phyloP scores from a whole-genome alignment of 1,140 invertebrate genomes.

The Adoxophyes honmai region DNA sequence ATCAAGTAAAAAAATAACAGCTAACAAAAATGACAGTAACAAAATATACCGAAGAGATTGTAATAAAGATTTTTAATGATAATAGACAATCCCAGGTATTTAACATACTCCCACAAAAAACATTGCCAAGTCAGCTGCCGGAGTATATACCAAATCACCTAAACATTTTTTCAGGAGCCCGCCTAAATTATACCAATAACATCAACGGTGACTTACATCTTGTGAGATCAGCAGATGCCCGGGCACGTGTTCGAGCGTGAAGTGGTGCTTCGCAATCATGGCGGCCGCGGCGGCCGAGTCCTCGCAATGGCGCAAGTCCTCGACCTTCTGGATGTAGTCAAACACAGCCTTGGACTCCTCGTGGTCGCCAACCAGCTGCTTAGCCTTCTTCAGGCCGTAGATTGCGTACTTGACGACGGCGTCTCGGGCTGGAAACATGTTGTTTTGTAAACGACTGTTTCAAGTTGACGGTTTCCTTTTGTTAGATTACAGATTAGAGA shows the following conservation, averaged over 20 bases:
- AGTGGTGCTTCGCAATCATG: constrained; percentile 72
- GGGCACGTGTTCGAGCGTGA: constrained; percentile 82
- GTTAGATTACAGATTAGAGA: too few relatives aligned
- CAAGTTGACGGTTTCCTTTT: too few relatives aligned
- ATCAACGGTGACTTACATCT: constrained; percentile 69
- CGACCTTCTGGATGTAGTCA: constrained; percentile 77
- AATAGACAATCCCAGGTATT: too few relatives aligned
- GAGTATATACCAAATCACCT: too few relatives aligned
- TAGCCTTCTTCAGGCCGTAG: constrained; percentile 72
- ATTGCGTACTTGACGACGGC: constrained; percentile 78
- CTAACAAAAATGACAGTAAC: too few relatives aligned
- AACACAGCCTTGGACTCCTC: constrained; percentile 72
- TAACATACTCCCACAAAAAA: too few relatives aligned
- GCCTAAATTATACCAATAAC: too few relatives aligned
- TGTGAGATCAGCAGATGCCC: constrained; percentile 80
- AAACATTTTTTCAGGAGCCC: too few relatives aligned
- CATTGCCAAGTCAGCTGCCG: too few relatives aligned
- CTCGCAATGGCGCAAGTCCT: constrained; percentile 79
- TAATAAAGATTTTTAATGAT: too few relatives aligned
- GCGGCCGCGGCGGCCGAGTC: constrained; percentile 75
- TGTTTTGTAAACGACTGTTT: background rate
- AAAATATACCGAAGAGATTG: too few relatives aligned
- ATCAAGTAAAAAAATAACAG: too few relatives aligned
- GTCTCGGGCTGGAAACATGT: constrained; percentile 57
- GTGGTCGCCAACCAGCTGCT: constrained; percentile 59